Evolutionary conservation across 1,140 invertebrate species (phyloP), one percentile per base, ranked within the genome.

Genomic region (Campodea augens): DNA sequence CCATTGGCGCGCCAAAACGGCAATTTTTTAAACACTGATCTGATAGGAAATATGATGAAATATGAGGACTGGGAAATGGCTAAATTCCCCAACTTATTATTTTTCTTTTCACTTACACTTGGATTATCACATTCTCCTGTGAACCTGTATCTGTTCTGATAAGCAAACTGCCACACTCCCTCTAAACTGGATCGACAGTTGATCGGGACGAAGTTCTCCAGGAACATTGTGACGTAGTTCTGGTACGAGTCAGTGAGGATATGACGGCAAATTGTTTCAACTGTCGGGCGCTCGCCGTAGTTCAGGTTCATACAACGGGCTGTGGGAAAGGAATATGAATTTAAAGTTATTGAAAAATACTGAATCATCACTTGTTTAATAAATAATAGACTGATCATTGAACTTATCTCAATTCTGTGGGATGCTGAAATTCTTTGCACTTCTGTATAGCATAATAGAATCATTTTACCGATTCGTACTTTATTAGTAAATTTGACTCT

Each of bases 101-200:
- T n/a, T n/a, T n/a, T n/a, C n/a, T n/a, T n/a, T n/a, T n/a, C n/a
- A n/a, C n/a, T n/a, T n/a, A n/a, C n/a, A n/a, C n/a, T n/a, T n/a
- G 78, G 78, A 61, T 88, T 66, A 53, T 75, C 73, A 58, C 88
- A 93, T 60, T 91, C 87, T 23, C 88, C 87, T 22, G 85, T 89
- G 56, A 90, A 92, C 48, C 85, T 73, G 57, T 85, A 89, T 48
- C 81, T 67, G 63, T 86, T 85, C 68, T 75, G 86, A 65, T 92
- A 92, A 15, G 81, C 80, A 71, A 93, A 93, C 55, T 89, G 83
- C 86, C 86, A 93, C 3, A 91, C 86, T 49, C 89, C 89, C 71
- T 92, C 89, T 19, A 93, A 64, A 38, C 86, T 88, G 2, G 87
- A 90, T 46, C 87, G 70, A 54, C 89, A 93, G 65, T 92, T 92